phyloP scores from a whole-genome alignment of 2,888 invertebrate genomes.

The Dinocampus coccinellae region DNA sequence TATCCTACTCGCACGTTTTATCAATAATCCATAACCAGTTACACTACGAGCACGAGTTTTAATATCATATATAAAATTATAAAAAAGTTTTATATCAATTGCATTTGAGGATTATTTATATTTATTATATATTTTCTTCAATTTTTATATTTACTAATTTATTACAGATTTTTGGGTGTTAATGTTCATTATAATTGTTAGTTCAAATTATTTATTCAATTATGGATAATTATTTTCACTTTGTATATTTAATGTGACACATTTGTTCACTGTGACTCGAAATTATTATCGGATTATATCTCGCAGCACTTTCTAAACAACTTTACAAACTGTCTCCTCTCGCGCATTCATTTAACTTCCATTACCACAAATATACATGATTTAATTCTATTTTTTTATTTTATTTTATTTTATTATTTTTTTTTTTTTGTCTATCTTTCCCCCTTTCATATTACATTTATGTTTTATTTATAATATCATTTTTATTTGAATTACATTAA shows the following conservation, averaged over 20 bases:
- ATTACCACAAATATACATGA: not conserved
- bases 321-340: constrained; percentile 32
- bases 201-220: not conserved
- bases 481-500: too few species aligned
- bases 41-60: too few species aligned
- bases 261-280: constrained; percentile 45
- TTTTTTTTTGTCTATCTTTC: not conserved
- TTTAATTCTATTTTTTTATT: too few species aligned
- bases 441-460: not conserved
- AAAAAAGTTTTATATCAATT: too few species aligned
- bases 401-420: not conserved
- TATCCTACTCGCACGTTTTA: too few species aligned
- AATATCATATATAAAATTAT: too few species aligned
- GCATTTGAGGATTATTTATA: too few species aligned
- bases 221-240: constrained; percentile 6
- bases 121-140: too few species aligned
- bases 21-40: too few species aligned
- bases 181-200: not conserved
- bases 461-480: too few species aligned
- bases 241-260: constrained; percentile 44
- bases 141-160: not conserved
- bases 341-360: not conserved
- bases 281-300: constrained; percentile 51
- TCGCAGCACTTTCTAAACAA: constrained; percentile 50
- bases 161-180: not conserved